Percentiles rank a stretch among this genome's conserved stretches.
Evolutionary conservation across 35 echinoderm and acorn worm species (phyloP).

Genomic region (Chiridota heheva): DNA sequence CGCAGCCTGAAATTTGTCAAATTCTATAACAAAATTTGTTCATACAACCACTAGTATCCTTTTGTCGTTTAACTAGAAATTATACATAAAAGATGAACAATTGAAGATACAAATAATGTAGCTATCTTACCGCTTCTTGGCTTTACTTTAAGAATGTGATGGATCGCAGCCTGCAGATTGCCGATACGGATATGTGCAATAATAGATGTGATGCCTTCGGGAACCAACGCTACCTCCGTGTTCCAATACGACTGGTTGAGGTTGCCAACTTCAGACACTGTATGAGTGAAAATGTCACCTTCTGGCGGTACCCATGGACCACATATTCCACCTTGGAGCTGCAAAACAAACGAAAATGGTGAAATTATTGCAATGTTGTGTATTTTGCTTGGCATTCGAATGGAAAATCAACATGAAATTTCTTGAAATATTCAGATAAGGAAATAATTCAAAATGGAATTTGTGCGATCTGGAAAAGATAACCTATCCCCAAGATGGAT

Average conservation of each 20-base stretch:
- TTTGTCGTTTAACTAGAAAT: too few relatives aligned
- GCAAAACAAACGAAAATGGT: slow-evolving; percentile 3
- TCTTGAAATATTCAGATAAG: background rate
- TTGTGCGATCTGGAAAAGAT: background rate
- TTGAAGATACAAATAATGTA: too few relatives aligned
- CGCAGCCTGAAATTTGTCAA: too few relatives aligned
- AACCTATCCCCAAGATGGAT: background rate
- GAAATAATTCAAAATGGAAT: background rate
- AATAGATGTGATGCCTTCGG: slow-evolving; percentile 79
- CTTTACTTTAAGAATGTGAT: slow-evolving; percentile 58
- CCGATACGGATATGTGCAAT: slow-evolving; percentile 89
- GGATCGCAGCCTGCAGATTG: slow-evolving; percentile 85
- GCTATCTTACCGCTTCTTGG: slow-evolving; percentile 73
- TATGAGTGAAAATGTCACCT: slow-evolving; percentile 94
- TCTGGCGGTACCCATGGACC: slow-evolving; percentile 93
- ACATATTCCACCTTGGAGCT: slow-evolving; percentile 49
- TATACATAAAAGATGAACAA: too few relatives aligned
- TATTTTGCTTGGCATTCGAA: background rate
- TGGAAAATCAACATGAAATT: background rate
- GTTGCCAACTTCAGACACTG: slow-evolving; percentile 53
- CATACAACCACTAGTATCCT: too few relatives aligned
- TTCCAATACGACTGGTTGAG: slow-evolving; percentile 66
- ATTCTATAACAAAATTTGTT: too few relatives aligned
- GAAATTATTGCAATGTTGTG: background rate
- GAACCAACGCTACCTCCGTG: slow-evolving; percentile 62